Evolutionary conservation across 37 sponge, comb jelly and placozoan genomes (phyloP).

Genomic region (Chondrilla cf. caribensis): DNA sequence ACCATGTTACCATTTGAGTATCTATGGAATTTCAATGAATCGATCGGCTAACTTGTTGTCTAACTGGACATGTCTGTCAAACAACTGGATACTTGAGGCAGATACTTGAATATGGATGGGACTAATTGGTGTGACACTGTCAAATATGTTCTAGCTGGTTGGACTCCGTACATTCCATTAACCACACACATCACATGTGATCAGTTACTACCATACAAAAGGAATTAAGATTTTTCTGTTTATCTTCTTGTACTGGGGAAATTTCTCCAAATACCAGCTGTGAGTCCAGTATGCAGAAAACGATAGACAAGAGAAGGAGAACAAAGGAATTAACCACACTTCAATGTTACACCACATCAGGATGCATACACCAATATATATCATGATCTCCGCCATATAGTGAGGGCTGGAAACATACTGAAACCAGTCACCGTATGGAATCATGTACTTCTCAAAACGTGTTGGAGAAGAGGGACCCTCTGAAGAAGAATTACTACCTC

Average conservation of each 20-base stretch:
- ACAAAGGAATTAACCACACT: conserved; percentile 21
- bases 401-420: conserved; percentile 71
- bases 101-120: too few species aligned
- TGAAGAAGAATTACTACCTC: neutral
- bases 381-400: conserved; percentile 70
- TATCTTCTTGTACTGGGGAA: conserved; percentile 54
- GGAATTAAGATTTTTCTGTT: conserved; percentile 48
- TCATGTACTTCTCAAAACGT: neutral
- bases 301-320: conserved; percentile 8
- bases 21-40: too few species aligned
- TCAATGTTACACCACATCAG: too few species aligned
- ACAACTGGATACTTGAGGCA: too few species aligned
- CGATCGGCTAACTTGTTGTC: too few species aligned
- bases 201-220: conserved; percentile 16
- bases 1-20: too few species aligned
- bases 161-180: too few species aligned
- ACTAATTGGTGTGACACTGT: too few species aligned
- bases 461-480: neutral
- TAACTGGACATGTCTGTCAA: too few species aligned
- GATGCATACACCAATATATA: conserved; percentile 53
- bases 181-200: too few species aligned
- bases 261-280: conserved; percentile 56
- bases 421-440: conserved; percentile 89
- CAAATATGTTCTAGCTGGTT: too few species aligned
- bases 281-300: conserved; percentile 50